These are phyloP conservation scores for Lochmaea crataegi DNA, from an alignment of 2,888 invertebrate species.

Conservation along the genomic window DNA sequence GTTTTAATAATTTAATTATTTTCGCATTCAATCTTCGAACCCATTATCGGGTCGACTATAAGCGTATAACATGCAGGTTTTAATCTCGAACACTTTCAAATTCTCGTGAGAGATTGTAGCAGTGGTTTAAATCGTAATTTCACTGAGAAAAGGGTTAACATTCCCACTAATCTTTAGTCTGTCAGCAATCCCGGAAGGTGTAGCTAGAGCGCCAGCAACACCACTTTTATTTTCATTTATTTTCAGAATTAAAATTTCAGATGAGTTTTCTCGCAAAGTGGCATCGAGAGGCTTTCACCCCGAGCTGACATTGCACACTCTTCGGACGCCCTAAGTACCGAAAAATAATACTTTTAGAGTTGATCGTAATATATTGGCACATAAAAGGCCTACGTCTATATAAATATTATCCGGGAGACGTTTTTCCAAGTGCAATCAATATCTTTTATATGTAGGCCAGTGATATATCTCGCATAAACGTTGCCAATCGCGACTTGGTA, in stretches of 20 bases:
- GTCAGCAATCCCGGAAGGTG: slow-evolving; percentile 1
- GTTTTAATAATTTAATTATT: too few species aligned
- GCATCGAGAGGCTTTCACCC: slow-evolving; percentile 20
- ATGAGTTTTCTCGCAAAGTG: slow-evolving; percentile 29
- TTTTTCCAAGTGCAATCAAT: slow-evolving; percentile 15
- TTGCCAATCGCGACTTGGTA: slow-evolving; percentile 21
- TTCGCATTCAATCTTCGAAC: too few species aligned
- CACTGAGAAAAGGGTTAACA: slow-evolving; percentile 1
- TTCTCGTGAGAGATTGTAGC: neutral
- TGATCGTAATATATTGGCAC: slow-evolving; percentile 31
- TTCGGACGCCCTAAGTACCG: slow-evolving; percentile 22
- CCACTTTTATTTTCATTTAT: slow-evolving; percentile 37
- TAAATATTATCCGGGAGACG: slow-evolving; percentile 29
- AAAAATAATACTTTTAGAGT: slow-evolving; percentile 33
- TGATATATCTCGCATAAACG: slow-evolving; percentile 8
- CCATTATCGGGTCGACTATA: too few species aligned
- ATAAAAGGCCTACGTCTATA: slow-evolving; percentile 26
- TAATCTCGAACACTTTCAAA: neutral
- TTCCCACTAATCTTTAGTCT: slow-evolving; percentile 8
- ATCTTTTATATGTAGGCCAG: slow-evolving; percentile 21
- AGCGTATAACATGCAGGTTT: neutral
- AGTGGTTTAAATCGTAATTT: slow-evolving; percentile 1
- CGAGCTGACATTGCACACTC: slow-evolving; percentile 32
- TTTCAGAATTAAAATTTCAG: slow-evolving; percentile 32
- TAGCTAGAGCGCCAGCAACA: neutral